Conservation (phyloP, 1,140 invertebrate genomes). For the Cydia splendana region DNA sequence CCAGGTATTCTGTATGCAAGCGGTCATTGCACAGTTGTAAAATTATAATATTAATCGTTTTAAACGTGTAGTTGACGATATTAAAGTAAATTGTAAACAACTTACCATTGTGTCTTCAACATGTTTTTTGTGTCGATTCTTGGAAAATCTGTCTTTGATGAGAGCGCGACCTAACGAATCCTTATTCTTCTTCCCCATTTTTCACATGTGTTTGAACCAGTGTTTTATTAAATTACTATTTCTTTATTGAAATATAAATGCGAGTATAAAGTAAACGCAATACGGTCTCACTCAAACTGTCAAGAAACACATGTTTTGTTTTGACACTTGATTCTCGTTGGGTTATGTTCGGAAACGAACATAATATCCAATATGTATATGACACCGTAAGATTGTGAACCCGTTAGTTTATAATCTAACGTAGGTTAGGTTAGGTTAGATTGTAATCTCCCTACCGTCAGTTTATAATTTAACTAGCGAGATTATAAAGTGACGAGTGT, state of each 20-base stretch:
- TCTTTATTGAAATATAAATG: not conserved
- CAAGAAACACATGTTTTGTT: constrained; percentile 36
- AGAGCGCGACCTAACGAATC: constrained; percentile 84
- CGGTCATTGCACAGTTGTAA: not conserved
- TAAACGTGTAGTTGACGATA: not conserved
- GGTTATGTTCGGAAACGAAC: not conserved
- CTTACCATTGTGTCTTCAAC: constrained; percentile 83
- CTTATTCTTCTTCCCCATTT: constrained; percentile 85
- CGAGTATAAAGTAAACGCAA: constrained; percentile 7
- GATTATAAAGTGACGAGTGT: no score
- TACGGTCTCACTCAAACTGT: not conserved
- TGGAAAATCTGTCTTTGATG: constrained; percentile 88
- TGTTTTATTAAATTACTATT: constrained; percentile 4
- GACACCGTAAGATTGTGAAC: no score
- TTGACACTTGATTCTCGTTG: not conserved
- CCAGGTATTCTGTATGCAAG: not conserved
- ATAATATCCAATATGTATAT: no score
- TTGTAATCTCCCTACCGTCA: no score
- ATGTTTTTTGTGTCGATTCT: constrained; percentile 79
- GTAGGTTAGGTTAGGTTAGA: no score
- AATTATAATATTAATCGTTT: constrained; percentile 2
- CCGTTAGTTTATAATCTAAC: no score
- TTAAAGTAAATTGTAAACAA: constrained; percentile 34
- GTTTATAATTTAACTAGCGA: no score
- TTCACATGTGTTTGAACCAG: constrained; percentile 15